Percentiles rank a stretch among this genome's conserved stretches.
Evolutionary conservation across 2,797 vertebrate genomes (phyloP).

Genomic region (Megaceryle alcyon): DNA sequence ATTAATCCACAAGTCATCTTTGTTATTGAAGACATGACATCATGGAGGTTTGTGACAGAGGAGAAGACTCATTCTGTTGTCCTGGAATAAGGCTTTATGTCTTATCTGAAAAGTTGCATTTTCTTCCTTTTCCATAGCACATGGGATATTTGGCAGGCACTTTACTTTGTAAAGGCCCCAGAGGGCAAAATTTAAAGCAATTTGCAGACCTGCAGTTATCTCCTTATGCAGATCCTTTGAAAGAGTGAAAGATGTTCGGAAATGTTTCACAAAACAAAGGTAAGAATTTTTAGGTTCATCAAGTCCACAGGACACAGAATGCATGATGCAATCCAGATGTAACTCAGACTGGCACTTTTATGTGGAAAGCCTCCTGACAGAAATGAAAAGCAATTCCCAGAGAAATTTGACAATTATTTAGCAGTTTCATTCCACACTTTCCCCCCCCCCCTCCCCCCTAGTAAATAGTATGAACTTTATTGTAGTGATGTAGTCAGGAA

Average conservation of each 20-base stretch:
- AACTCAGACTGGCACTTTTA: neutral
- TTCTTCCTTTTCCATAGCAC: neutral
- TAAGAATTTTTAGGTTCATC: neutral
- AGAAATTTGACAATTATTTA: conserved; percentile 7
- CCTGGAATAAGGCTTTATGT: neutral
- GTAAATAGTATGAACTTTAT: neutral
- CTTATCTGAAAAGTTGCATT: conserved; percentile 10
- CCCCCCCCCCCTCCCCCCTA: too few species aligned
- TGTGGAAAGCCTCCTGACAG: neutral
- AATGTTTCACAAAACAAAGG: conserved; percentile 22
- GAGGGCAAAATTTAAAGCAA: neutral
- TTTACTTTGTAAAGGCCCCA: neutral
- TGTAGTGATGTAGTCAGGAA: neutral
- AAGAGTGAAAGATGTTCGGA: neutral
- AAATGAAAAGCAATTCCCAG: conserved; percentile 9
- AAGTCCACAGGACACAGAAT: neutral
- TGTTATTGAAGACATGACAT: neutral
- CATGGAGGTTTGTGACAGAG: neutral
- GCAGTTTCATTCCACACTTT: neutral
- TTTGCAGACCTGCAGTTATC: neutral
- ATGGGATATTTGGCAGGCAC: neutral
- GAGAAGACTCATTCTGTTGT: neutral
- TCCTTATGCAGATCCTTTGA: neutral
- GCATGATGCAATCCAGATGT: neutral
- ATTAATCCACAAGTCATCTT: neutral